Conservation (phyloP, 2,113 vertebrate species). For the Herpailurus yagouaroundi region DNA sequence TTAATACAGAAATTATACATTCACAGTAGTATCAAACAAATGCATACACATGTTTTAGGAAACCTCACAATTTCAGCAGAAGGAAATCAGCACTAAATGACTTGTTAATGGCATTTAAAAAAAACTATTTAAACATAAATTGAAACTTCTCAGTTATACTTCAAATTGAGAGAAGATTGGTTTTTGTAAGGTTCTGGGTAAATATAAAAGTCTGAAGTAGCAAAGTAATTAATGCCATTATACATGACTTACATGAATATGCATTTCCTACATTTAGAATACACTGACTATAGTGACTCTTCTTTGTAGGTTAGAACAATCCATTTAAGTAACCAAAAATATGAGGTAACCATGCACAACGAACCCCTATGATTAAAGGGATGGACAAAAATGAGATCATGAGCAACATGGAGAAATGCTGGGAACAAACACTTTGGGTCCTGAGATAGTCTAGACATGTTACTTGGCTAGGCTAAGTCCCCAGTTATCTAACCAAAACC, state of each 20-base stretch:
- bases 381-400: conserved; percentile 15
- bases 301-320: not conserved
- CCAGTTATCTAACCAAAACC: not conserved
- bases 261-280: not conserved
- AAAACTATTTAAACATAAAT: not conserved
- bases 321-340: conserved; percentile 15
- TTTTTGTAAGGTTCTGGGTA: conserved; percentile 5
- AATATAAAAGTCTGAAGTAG: conserved; percentile 32
- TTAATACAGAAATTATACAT: not conserved
- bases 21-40: not conserved
- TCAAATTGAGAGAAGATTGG: conserved; percentile 1
- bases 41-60: not conserved
- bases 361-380: not conserved
- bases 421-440: not conserved
- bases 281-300: not conserved
- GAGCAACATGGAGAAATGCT: not conserved
- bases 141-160: not conserved
- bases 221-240: not conserved
- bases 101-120: not conserved
- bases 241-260: not conserved
- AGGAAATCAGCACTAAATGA: not conserved
- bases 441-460: not conserved
- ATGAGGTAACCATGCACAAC: not conserved
- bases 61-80: not conserved
- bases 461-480: not conserved